Evolutionary conservation across 2,888 invertebrate species (phyloP).

Genomic region (Keiferia lycopersicella): DNA sequence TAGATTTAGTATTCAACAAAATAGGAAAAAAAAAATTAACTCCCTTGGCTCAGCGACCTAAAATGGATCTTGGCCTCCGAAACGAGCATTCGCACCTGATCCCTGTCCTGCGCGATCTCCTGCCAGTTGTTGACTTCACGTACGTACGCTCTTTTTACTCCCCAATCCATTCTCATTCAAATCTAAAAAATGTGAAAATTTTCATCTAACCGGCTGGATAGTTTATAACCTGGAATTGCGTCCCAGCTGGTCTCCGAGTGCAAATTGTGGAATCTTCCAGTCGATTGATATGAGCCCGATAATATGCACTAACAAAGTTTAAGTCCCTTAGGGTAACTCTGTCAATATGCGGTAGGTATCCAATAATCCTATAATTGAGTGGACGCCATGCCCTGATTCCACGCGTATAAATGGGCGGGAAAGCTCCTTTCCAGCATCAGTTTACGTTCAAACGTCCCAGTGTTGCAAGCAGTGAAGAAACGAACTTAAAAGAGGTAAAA

Average conservation of each 20-base stretch:
- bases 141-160: too few species aligned
- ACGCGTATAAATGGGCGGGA: slow-evolving; percentile 62
- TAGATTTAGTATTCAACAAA: too few species aligned
- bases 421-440: slow-evolving; percentile 55
- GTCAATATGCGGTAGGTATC: slow-evolving; percentile 69
- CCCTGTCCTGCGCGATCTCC: too few species aligned
- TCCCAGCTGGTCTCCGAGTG: not conserved
- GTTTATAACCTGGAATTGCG: not conserved
- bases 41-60: too few species aligned
- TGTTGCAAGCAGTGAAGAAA: slow-evolving; percentile 48
- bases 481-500: slow-evolving; percentile 27
- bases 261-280: slow-evolving; percentile 8
- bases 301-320: slow-evolving; percentile 67
- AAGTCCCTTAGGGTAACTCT: slow-evolving; percentile 54
- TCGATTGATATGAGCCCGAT: slow-evolving; percentile 38
- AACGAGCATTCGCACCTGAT: too few species aligned
- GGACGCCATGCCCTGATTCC: slow-evolving; percentile 45
- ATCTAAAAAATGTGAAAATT: too few species aligned
- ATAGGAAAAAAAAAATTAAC: too few species aligned
- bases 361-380: slow-evolving; percentile 74
- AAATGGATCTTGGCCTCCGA: too few species aligned
- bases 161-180: too few species aligned
- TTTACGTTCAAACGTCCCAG: slow-evolving; percentile 52
- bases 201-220: too few species aligned
- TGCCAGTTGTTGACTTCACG: too few species aligned